Base-by-base conservation (phyloP, 2,888 invertebrate species). In the Anagyrus pseudococci region DNA sequence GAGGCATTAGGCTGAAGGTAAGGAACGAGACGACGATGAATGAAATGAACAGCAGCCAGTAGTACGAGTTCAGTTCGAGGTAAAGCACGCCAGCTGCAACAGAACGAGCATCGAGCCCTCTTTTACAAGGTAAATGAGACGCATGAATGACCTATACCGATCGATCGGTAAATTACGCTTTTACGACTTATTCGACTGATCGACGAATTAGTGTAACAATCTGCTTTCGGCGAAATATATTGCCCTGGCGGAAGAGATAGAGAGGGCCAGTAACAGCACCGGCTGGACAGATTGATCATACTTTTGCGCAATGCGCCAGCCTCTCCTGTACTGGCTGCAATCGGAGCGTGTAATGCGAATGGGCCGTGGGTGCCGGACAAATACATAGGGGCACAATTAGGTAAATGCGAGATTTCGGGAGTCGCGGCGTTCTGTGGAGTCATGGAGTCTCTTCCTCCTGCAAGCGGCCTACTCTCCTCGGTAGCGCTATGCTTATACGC, bases 41-140 rank as follows among this genome's bases (percentile, higher is more conserved):
- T 44, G 84, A 75, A 0, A 83, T 62, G 74, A 89, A 89, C 10
- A 87, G 72, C 1, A 84, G 71, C 88, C 90, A 91, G 78, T 87
- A 92, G 70, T 86, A 86, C 4, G 84, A 70, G 68, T 88, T 83
- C 22, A 79, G 79, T 65, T 83, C 80, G 56, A 89, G 81, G 43
- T 85, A 74, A 1, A 66, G 7, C 2, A 78, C 57, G 50, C 83
- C 82, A 67, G 79, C 87, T 87, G 78, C 70, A 84, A 67, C 23
- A 50, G 29, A 56, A 58, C 44, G n/a, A n/a, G n/a, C n/a, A n/a
- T n/a, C n/a, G n/a, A n/a, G n/a, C n/a, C n/a, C n/a, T n/a, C n/a
- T n/a, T n/a, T n/a, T n/a, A n/a, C n/a, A n/a, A n/a, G n/a, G n/a
- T n/a, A 50, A n/a, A 58, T 46, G 2, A 52, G 17, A 20, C 37